Evolutionary conservation across 1,140 invertebrate species (phyloP), one percentile per base, ranked within the genome.

Genomic region (Drosophila ogumai): DNA sequence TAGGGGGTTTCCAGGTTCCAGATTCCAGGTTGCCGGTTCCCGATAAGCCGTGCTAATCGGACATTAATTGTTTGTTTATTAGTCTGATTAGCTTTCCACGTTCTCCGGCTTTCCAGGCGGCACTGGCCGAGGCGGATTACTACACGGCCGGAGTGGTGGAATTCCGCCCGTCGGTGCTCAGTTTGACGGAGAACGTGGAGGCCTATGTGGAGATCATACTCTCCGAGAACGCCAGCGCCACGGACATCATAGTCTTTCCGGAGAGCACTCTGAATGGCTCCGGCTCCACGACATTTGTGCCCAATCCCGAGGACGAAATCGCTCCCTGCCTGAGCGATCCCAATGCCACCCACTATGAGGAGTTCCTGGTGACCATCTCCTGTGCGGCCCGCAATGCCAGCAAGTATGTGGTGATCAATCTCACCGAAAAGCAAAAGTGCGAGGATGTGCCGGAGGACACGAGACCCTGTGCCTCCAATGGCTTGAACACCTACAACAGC

Each of bases 171-270:
- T 41, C 66, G 13, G 40, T 52, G 12, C 10, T 28, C 40, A 67
- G 69, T 9, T 9, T 41, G 4, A 19, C 49, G 6, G 75, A 90
- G 6, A 84, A 91, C 54, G 56, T 91, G n/a, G 38, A 50, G 1
- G 73, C 66, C 19, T 92, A 91, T 56, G 31, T 84, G 38, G 74
- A 90, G 47, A 79, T 92, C n/a, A 79, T 92, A 6, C 9, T 28
- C 7, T 91, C 80, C 0, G n/a, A 40, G 12, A 75, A 84, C 10
- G 90, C 80, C 49, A 74, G 36, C 10, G 31, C 47, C 56, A 95
- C 94, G 0, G 95, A 98, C 72, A 97, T 98, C 15, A 93, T 98
- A 6, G 96, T 98, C 3, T 98, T 98, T 85, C 97, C 97, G 0
- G 97, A 98, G 92, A 75, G 93, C 56, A 94, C 94, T 0, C 64